Evolutionary conservation across 1,140 invertebrate species (phyloP), one percentile per base, ranked within the genome.

Genomic region (Drosophila yakuba): DNA sequence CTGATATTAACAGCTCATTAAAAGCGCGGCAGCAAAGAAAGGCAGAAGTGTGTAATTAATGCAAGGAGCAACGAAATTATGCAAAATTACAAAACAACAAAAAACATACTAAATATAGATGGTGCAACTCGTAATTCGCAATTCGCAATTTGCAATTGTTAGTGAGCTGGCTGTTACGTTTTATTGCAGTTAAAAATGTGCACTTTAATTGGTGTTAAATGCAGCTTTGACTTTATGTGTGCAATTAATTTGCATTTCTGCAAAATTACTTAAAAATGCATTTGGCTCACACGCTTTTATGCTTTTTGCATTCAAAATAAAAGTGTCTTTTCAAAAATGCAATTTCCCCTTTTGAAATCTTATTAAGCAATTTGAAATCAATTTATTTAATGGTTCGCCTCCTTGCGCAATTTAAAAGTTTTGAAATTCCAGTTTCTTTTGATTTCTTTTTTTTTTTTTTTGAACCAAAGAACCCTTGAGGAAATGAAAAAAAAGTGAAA

Each of bases 1-100:
- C 69, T 72, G 61, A 77, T 80, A 73, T 91, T 90, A 91, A 91
- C 85, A 88, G 90, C 90, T 91, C 80, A 91, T 90, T 88, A 83
- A 80, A 86, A 90, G 77, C 72, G 68, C 76, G 76, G 66, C 59
- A 60, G 47, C 55, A 56, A 63, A 56, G 73, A 43, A 41, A 61
- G 5, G 38, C 59, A 35, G 28, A 78, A 82, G 78, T 85, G 78
- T 72, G 71, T 88, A 85, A 85, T 85, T 86, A 82, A 78, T 88
- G 82, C 47, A 84, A 84, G 32, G 66, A 74, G 68, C 66, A 58
- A 72, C 64, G 14, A 62, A 85, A 86, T 85, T 82, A 82, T 88
- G 83, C 74, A 64, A 62, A 32, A 32, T 32, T 32, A 32, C 32
- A 32, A 32, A 10, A 32, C 7, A 32, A 28, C 6, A 32, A 32